These are phyloP conservation scores for Mongoloraphidia duomilia DNA, from an alignment of 2,888 invertebrate genomes.

Conservation along the genomic window DNA sequence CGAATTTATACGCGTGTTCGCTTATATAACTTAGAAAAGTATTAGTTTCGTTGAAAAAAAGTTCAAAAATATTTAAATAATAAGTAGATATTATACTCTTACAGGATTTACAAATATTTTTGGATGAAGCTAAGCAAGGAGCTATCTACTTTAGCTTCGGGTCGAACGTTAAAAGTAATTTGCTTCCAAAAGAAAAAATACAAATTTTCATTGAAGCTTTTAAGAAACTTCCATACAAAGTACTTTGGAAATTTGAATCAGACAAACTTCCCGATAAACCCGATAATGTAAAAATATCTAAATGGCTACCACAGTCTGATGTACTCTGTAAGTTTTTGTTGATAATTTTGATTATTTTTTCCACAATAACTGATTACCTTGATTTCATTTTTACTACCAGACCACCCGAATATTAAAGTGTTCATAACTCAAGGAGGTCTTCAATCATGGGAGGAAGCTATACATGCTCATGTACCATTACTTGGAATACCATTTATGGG, in stretches of 20 bases:
- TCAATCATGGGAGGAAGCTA: slow-evolving; percentile 3
- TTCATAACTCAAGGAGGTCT: slow-evolving; percentile 5
- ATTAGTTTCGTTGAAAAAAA: no score
- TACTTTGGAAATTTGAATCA: slow-evolving; percentile 23
- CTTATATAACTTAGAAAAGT: no score
- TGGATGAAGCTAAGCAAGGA: slow-evolving; percentile 19
- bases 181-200: slow-evolving; percentile 15
- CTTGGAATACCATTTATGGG: slow-evolving; percentile 4
- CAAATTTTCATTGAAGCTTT: slow-evolving; percentile 19
- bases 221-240: slow-evolving; percentile 18
- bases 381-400: background rate
- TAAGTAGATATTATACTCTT: background rate
- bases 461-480: background rate
- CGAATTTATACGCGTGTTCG: no score
- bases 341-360: no score
- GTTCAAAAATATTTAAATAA: no score
- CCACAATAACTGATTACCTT: background rate
- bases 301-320: slow-evolving; percentile 6
- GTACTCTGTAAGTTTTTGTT: background rate
- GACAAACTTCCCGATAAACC: slow-evolving; percentile 16
- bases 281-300: slow-evolving; percentile 16
- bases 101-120: slow-evolving; percentile 20
- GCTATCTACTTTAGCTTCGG: slow-evolving; percentile 24
- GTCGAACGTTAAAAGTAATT: slow-evolving; percentile 19
- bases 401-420: slow-evolving; percentile 1